These are phyloP conservation scores for Pagetopsis macropterus DNA, from an alignment of 2,797 vertebrate species.

Conservation along the genomic window DNA sequence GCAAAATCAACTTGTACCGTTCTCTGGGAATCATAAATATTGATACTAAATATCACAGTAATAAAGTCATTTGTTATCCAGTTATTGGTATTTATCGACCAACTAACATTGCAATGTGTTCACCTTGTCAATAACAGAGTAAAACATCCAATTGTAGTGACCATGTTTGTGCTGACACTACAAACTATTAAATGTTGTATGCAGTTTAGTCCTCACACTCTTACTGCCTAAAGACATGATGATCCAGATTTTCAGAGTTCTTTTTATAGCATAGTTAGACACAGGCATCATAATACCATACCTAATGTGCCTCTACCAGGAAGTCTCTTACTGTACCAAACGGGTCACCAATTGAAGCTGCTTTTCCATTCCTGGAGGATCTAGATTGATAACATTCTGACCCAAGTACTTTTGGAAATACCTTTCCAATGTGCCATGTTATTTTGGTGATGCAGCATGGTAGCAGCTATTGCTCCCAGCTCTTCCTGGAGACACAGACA, in stretches of 20 bases:
- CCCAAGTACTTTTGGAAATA: constrained; percentile 26
- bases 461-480: constrained; percentile 29
- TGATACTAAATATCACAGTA: neutral
- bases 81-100: neutral
- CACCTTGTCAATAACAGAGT: neutral
- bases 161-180: constrained; percentile 32
- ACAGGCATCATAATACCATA: constrained; percentile 31
- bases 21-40: neutral
- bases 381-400: constrained; percentile 31
- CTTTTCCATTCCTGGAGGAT: constrained; percentile 33
- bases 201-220: constrained; percentile 17
- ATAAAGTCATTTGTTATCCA: neutral
- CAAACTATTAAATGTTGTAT: constrained; percentile 34
- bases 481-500: constrained; percentile 37
- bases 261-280: constrained; percentile 33
- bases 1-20: neutral
- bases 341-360: constrained; percentile 8
- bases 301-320: constrained; percentile 29
- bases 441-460: constrained; percentile 23
- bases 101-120: neutral
- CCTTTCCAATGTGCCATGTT: constrained; percentile 35
- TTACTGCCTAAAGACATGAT: constrained; percentile 28
- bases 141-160: neutral
- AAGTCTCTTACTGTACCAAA: constrained; percentile 30
- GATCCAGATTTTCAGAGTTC: constrained; percentile 28